Evolutionary conservation across 2,888 invertebrate species (phyloP).

Genomic region (Ommatoiulus sabulosus): DNA sequence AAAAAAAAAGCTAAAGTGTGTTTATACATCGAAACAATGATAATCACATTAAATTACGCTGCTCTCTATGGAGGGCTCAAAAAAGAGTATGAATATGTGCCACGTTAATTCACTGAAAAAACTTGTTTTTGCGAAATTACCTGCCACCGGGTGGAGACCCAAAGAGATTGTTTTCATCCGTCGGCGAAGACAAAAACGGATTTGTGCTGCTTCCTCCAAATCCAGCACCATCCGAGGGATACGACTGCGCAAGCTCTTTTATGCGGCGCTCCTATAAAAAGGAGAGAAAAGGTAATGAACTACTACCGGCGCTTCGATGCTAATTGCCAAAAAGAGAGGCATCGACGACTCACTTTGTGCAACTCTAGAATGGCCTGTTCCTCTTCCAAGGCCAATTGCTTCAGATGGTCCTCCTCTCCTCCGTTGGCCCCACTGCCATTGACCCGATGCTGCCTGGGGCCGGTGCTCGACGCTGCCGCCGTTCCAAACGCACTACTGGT

Average conservation of each 20-base stretch:
- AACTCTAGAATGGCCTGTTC: slow-evolving; percentile 97
- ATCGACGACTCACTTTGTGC: slow-evolving; percentile 79
- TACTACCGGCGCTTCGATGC: not conserved
- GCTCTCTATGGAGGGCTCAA: too few species aligned
- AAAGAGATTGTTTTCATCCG: slow-evolving; percentile 63
- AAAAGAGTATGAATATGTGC: too few species aligned
- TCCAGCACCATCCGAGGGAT: not conserved
- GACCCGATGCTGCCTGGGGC: slow-evolving; percentile 73
- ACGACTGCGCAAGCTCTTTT: slow-evolving; percentile 69
- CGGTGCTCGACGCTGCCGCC: slow-evolving; percentile 72
- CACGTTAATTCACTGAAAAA: too few species aligned
- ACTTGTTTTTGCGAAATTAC: slow-evolving; percentile 9
- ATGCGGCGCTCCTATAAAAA: slow-evolving; percentile 65
- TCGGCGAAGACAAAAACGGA: slow-evolving; percentile 84
- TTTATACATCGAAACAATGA: too few species aligned
- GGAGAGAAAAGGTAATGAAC: not conserved
- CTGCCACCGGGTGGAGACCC: slow-evolving; percentile 60
- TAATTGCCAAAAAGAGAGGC: not conserved
- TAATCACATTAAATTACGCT: too few species aligned
- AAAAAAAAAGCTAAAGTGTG: too few species aligned
- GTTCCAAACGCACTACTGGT: slow-evolving; percentile 90
- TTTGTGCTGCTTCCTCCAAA: slow-evolving; percentile 74
- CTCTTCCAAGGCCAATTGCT: slow-evolving; percentile 90
- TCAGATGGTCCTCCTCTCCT: slow-evolving; percentile 80
- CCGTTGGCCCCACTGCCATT: slow-evolving; percentile 70